A percentile compares a stretch with the other conserved stretches of the same genome.
These are phyloP conservation scores for Pao palembangensis DNA, from an alignment of 2,113 vertebrate genomes.

Conservation along the genomic window DNA sequence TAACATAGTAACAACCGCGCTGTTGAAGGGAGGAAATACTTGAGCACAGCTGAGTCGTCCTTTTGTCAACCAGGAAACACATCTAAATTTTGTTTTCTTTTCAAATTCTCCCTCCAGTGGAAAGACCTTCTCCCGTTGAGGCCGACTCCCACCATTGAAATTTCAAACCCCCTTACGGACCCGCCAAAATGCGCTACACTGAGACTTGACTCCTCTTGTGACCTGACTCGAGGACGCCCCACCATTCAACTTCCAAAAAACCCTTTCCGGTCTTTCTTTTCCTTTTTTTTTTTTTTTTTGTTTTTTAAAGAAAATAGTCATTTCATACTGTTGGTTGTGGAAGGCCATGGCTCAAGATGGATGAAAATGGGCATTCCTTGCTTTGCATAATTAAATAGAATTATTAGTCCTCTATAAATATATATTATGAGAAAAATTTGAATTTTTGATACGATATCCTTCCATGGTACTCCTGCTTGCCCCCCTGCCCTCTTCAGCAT, in stretches of 20 bases:
- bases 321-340: conserved; percentile 31
- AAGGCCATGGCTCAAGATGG: conserved; percentile 47
- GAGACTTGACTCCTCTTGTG: conserved; percentile 45
- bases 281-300: conserved; percentile 2
- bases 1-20: no score
- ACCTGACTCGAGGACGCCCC: conserved; percentile 46
- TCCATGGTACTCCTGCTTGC: conserved; percentile 73
- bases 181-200: conserved; percentile 32
- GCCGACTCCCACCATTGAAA: conserved; percentile 4
- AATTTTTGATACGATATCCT: conserved; percentile 78
- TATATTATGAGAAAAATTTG: conserved; percentile 50
- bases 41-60: no score
- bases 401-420: conserved; percentile 74
- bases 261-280: conserved; percentile 1
- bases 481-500: conserved; percentile 27
- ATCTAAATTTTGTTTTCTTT: not conserved
- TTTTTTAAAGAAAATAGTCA: conserved; percentile 16
- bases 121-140: conserved; percentile 93
- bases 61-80: not conserved
- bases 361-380: conserved; percentile 67
- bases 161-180: conserved; percentile 23
- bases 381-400: conserved; percentile 75
- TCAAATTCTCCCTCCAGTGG: conserved; percentile 76
- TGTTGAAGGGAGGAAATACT: not conserved
- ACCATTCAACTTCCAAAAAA: conserved; percentile 4